Evolutionary conservation across 2,797 vertebrate genomes (phyloP), one percentile per base, ranked within the genome.

Genomic region (Erithacus rubecula): DNA sequence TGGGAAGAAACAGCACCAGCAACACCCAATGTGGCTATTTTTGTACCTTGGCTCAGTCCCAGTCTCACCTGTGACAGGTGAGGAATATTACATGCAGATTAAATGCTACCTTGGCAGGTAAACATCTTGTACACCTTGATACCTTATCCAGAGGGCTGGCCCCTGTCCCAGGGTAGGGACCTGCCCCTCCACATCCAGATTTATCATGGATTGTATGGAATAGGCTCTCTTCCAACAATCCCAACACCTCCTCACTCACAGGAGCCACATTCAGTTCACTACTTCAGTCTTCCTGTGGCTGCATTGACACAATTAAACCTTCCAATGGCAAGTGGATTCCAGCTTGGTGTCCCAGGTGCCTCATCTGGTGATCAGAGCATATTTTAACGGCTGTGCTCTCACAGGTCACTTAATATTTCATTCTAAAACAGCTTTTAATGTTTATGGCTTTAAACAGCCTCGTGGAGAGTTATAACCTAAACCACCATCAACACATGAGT

Each of bases 61-160:
- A 52, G 80, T 30, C 77, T 88, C 60, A 78, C 75, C 85, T 90
- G 74, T 51, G 67, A 39, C 70, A 83, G 52, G 84, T 3, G 1
- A 89, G 34, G 80, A 53, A 79, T 47, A 92, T 83, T 76, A 69
- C 55, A 86, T 2, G 53, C 74, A 83, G 71, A 90, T 82, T 75
- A 70, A 46, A 58, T 82, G 91, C 74, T 82, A 20, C 60, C 89
- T 91, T 89, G 77, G 87, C 91, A 94, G 63, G 37, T 87, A 47
- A 36, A 43, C 20, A 23, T 60, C 71, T 55, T 41, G 46, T 55
- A 51, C 39, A 39, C 58, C 56, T 27, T 16, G 9, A 20, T n/a
- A 60, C 10, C 74, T 39, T 41, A 60, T 15, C 24, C 85, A 76
- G 2, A 2, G 0, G 58, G 23, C 65, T 93, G 72, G 82, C 51